Evolutionary conservation across 2,888 invertebrate genomes (phyloP).

Genomic region (Chrysotoxum bicinctum): DNA sequence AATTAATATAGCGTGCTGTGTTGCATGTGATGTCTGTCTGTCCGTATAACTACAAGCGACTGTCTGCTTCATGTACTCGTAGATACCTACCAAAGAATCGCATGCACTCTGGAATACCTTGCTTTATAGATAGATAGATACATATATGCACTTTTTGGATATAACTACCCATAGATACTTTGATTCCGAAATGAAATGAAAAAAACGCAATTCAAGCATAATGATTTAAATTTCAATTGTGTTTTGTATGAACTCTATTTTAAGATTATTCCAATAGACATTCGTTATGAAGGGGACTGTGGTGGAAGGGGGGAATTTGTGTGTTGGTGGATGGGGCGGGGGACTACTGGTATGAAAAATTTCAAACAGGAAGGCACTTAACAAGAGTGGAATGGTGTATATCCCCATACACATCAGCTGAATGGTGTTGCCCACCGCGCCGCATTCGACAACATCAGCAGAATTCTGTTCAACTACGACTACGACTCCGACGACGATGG

Average conservation of each 20-base stretch:
- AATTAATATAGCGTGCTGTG: slow-evolving; percentile 67
- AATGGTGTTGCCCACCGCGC: slow-evolving; percentile 21
- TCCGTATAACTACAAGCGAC: not conserved
- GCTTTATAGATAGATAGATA: not conserved
- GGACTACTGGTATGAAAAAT: slow-evolving; percentile 5
- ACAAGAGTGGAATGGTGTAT: slow-evolving; percentile 39
- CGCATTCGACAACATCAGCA: slow-evolving; percentile 23
- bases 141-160: not conserved
- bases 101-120: slow-evolving; percentile 42
- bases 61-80: not conserved
- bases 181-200: slow-evolving; percentile 24
- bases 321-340: not conserved
- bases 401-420: slow-evolving; percentile 23
- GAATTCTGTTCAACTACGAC: not conserved
- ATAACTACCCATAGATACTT: not conserved
- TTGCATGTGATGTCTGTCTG: slow-evolving; percentile 31
- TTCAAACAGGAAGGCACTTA: slow-evolving; percentile 51
- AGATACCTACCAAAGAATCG: slow-evolving; percentile 39
- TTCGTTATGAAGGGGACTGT: not conserved
- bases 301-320: not conserved
- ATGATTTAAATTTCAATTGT: slow-evolving; percentile 52
- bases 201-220: slow-evolving; percentile 48
- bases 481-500: not conserved
- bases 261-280: slow-evolving; percentile 36
- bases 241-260: slow-evolving; percentile 53